These are phyloP conservation scores for Muntiacus reevesi DNA, from an alignment of 2,113 vertebrate species.

Conservation along the genomic window DNA sequence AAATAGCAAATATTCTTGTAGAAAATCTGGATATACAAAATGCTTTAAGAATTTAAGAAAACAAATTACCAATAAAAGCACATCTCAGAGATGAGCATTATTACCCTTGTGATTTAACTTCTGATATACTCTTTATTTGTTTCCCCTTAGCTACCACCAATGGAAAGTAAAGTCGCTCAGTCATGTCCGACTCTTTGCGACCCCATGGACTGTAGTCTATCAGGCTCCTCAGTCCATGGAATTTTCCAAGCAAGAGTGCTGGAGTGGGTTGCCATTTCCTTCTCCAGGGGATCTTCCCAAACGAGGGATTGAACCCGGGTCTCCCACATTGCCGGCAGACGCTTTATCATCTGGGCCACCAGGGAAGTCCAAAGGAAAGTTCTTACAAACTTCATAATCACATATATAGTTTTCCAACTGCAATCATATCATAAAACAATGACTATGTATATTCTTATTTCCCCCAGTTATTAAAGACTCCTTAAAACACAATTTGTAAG, in stretches of 20 bases:
- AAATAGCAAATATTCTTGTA: not conserved
- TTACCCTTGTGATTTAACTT: not conserved
- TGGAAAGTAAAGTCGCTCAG: not conserved
- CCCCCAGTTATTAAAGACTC: not conserved
- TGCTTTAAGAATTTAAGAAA: not conserved
- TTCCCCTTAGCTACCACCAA: not conserved
- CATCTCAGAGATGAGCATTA: not conserved
- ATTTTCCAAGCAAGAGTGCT: not conserved
- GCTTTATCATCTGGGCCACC: not conserved
- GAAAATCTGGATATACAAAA: conserved; percentile 22
- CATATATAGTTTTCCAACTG: not conserved
- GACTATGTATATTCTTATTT: not conserved
- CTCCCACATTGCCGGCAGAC: not conserved
- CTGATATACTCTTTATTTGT: not conserved
- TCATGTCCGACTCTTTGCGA: rapidly evolving
- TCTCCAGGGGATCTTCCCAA: not conserved
- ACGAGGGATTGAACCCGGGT: not conserved
- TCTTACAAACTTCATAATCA: not conserved
- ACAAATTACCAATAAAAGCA: not conserved
- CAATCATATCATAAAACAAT: not conserved
- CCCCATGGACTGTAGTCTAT: not conserved
- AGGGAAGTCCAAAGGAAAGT: not conserved
- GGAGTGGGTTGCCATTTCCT: not conserved
- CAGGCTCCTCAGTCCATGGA: not conserved
- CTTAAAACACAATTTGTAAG: not conserved